Evolutionary conservation across 2,113 vertebrate species (phyloP), one percentile per base, ranked within the genome.

Genomic region (Pelvicachromis taeniatus): DNA sequence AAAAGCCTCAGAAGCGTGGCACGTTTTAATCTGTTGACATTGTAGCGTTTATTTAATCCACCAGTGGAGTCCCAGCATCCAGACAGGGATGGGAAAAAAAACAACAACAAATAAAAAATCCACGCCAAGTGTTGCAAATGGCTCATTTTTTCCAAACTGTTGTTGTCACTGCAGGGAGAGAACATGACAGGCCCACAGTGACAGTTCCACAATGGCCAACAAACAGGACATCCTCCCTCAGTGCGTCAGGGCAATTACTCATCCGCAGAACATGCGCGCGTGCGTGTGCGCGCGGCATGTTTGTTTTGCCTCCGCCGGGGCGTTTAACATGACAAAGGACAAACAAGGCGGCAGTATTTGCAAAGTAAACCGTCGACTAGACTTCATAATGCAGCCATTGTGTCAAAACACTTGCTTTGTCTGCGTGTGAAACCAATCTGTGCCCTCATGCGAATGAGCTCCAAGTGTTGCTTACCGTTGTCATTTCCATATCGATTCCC

Each of bases 171-270:
- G 73, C 13, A 11, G 54, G 65, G 33, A 65, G 78, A 2, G 48
- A 80, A 85, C 79, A 52, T 80, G 90, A 87, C 90, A 52, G 38
- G 45, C 42, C 56, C 80, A 61, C 48, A 38, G 11, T 88, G 88
- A 91, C 93, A 79, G 92, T 88, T 84, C 55, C 88, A 93, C 93
- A 94, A 91, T 90, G 83, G 87, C 48, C 68, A 12, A 88, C 80
- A 91, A 81, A 93, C 91, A 92, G 92, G 91, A 94, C 88, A 92
- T 93, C 93, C 92, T 94, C 89, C 65, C 56, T 86, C 68, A 19
- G 84, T 79, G 78, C 85, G 80, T 87, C 91, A 87, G 85, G 61
- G 61, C 86, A 85, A 91, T 94, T 75, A 92, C 84, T 94, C 93
- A 91, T 77, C 85, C 35, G 35, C 42, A 3, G 5, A 0, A 21